phyloP scores from a whole-genome alignment of 2,888 invertebrate species.

The Cylindroiulus punctatus region DNA sequence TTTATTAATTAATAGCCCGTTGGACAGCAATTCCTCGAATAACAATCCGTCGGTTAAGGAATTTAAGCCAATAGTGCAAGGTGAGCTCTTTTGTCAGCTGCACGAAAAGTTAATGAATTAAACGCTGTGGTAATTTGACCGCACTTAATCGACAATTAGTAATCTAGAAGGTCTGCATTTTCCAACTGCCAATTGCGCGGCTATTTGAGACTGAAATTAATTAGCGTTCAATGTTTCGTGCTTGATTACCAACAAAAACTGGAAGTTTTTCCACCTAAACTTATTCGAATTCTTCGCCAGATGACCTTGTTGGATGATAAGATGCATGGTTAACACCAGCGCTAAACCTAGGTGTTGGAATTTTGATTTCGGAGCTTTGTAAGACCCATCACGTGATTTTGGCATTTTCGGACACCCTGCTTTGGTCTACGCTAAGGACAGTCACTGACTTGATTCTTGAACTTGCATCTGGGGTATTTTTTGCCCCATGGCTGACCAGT shows the following conservation, averaged over 20 bases:
- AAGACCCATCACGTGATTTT: not conserved
- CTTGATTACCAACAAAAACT: not conserved
- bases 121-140: not conserved
- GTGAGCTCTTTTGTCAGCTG: not conserved
- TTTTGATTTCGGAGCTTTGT: not conserved
- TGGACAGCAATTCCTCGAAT: too few species aligned
- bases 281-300: not conserved
- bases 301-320: constrained; percentile 8
- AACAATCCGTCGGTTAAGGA: not conserved
- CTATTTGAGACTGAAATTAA: constrained; percentile 27
- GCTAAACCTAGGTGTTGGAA: not conserved
- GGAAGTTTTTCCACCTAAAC: not conserved
- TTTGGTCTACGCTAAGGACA: too few species aligned
- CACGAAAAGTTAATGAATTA: not conserved
- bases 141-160: constrained; percentile 23
- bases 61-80: constrained; percentile 38
- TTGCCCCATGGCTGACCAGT: not conserved
- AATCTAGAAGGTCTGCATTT: constrained; percentile 33
- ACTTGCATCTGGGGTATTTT: not conserved
- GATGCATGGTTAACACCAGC: not conserved
- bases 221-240: constrained; percentile 15
- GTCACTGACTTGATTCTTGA: not conserved
- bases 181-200: not conserved
- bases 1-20: too few species aligned
- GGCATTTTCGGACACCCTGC: too few species aligned